A percentile compares a stretch with the other conserved stretches of the same genome.
Conservation (phyloP, 2,888 invertebrate species). For the Panzeria rudis region DNA sequence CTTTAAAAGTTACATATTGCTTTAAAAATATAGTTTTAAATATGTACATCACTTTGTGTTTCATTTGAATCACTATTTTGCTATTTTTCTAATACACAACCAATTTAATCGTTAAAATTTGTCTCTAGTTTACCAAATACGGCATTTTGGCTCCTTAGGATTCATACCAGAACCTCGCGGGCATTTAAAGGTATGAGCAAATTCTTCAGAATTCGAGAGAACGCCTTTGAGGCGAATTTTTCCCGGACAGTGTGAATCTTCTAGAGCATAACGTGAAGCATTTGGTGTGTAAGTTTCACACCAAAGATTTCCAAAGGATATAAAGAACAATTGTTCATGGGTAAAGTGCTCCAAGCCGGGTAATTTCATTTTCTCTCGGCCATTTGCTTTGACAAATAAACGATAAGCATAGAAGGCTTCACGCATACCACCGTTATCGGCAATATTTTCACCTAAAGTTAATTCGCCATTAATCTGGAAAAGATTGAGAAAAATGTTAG, state of each 20-base stretch:
- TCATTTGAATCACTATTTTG: conserved; percentile 19
- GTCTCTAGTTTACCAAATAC: conserved; percentile 84
- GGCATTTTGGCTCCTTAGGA: conserved; percentile 84
- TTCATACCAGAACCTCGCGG: conserved; percentile 85
- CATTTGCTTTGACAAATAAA: conserved; percentile 85
- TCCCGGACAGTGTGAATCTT: conserved; percentile 91
- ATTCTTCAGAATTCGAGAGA: conserved; percentile 89
- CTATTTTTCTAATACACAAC: conserved; percentile 43
- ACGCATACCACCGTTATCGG: conserved; percentile 92
- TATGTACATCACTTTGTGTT: conserved; percentile 43
- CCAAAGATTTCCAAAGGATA: conserved; percentile 94
- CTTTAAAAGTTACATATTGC: conserved; percentile 11
- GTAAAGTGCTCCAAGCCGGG: conserved; percentile 90
- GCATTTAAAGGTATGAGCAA: conserved; percentile 87
- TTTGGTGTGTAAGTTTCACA: conserved; percentile 90
- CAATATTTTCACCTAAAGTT: conserved; percentile 92
- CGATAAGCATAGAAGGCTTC: conserved; percentile 89
- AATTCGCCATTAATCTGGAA: conserved; percentile 89
- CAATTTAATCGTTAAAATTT: neutral
- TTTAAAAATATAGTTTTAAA: conserved; percentile 23
- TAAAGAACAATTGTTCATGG: conserved; percentile 91
- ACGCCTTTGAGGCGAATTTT: conserved; percentile 88
- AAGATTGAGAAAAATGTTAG: conserved; percentile 22
- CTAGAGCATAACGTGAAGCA: conserved; percentile 87
- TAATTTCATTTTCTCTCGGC: conserved; percentile 86